These are phyloP conservation scores for Lasioglossum lativentre DNA, from an alignment of 2,888 invertebrate species.

Conservation along the genomic window DNA sequence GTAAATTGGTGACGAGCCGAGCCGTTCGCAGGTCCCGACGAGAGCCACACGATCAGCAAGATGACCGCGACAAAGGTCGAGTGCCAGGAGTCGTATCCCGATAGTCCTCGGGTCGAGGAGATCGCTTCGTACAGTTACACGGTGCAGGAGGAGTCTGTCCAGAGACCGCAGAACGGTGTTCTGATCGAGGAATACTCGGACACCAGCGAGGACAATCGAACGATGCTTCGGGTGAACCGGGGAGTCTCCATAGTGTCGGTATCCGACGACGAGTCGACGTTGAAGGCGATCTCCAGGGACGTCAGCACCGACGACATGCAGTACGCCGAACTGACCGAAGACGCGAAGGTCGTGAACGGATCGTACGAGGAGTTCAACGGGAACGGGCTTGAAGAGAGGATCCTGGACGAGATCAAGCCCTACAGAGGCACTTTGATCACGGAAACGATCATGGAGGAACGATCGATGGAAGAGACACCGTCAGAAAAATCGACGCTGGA, in stretches of 20 bases:
- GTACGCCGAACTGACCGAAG: conserved; percentile 68
- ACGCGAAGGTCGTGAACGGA: conserved; percentile 69
- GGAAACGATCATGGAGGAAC: conserved; percentile 85
- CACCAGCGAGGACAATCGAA: conserved; percentile 84
- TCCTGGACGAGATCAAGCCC: conserved; percentile 68
- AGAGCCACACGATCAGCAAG: conserved; percentile 89
- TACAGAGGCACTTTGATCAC: conserved; percentile 71
- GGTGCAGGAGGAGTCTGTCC: conserved; percentile 84
- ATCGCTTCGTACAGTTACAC: conserved; percentile 87
- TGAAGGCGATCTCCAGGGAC: conserved; percentile 87
- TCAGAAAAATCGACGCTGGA: conserved; percentile 48
- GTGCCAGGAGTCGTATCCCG: conserved; percentile 86
- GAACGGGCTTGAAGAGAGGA: conserved; percentile 69
- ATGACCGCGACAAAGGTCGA: conserved; percentile 87
- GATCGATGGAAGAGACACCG: conserved; percentile 85
- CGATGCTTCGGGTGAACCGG: conserved; percentile 84
- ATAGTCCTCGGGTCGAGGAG: conserved; percentile 87
- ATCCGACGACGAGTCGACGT: conserved; percentile 88
- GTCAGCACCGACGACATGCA: conserved; percentile 87
- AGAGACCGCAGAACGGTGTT: conserved; percentile 80
- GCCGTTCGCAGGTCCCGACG: conserved; percentile 87
- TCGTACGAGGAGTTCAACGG: conserved; percentile 70
- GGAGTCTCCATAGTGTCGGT: conserved; percentile 89
- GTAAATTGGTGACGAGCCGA: conserved; percentile 69
- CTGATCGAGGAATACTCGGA: conserved; percentile 84